phyloP scores from a whole-genome alignment of 37 sponge, comb jelly and placozoan species.

The Aphrocallistes beatrix region DNA sequence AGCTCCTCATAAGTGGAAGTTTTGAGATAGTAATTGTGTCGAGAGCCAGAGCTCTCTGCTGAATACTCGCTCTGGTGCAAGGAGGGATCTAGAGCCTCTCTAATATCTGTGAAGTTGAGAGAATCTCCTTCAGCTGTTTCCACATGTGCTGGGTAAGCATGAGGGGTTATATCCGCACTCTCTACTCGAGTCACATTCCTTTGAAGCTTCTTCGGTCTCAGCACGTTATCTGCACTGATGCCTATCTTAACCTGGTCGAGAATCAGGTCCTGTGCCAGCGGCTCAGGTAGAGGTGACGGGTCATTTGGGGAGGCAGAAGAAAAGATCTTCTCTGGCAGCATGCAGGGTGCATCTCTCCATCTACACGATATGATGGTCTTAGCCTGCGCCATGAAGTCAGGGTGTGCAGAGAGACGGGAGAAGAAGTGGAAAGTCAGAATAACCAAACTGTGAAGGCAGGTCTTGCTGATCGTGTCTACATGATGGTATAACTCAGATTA shows the following conservation, averaged over 20 bases:
- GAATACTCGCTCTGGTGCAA: background rate
- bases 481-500: too few species aligned
- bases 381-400: background rate
- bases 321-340: background rate
- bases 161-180: background rate
- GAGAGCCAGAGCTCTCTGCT: background rate
- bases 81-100: background rate
- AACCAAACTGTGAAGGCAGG: background rate
- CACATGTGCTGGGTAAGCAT: background rate
- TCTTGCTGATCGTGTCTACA: background rate
- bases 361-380: background rate
- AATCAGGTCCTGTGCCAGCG: background rate
- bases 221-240: background rate
- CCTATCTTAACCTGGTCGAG: background rate
- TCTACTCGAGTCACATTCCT: background rate
- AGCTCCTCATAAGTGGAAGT: background rate
- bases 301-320: background rate
- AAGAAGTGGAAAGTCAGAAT: background rate
- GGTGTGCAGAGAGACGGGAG: background rate
- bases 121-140: background rate
- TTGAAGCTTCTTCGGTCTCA: background rate
- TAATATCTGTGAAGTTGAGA: background rate
- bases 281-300: background rate
- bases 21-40: background rate
- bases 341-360: background rate